phyloP scores from a whole-genome alignment of 1,140 invertebrate species.

The Halictus rubicundus region DNA sequence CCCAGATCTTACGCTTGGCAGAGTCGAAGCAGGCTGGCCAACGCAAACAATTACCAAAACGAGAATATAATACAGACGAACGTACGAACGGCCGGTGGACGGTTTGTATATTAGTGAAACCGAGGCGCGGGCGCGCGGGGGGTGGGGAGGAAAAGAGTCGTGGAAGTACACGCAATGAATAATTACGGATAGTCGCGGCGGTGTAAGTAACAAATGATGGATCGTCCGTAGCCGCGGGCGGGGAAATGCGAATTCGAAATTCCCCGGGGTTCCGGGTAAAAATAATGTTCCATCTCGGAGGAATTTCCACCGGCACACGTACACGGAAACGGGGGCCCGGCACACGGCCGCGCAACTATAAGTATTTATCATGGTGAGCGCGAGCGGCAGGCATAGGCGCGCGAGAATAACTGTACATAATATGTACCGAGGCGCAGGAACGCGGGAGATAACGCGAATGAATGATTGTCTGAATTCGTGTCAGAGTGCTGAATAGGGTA shows the following conservation, averaged over 20 bases:
- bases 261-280: constrained; percentile 46
- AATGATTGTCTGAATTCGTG: constrained; percentile 58
- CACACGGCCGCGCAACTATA: background rate
- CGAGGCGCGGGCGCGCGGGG: no score
- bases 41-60: no score
- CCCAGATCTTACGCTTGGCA: no score
- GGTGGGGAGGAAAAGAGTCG: constrained; percentile 19
- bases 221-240: constrained; percentile 51
- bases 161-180: constrained; percentile 51
- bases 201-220: constrained; percentile 61
- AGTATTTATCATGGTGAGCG: constrained; percentile 44
- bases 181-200: constrained; percentile 48
- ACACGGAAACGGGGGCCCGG: background rate
- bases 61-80: no score
- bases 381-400: constrained; percentile 30
- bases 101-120: no score
- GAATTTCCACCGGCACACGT: constrained; percentile 39
- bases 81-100: no score
- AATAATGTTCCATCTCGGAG: constrained; percentile 54
- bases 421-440: constrained; percentile 47
- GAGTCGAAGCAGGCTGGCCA: no score
- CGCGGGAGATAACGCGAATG: constrained; percentile 59
- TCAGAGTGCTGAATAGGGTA: constrained; percentile 39
- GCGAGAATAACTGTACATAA: constrained; percentile 61
- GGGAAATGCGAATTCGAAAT: constrained; percentile 64